Conservation (phyloP, 1,140 invertebrate species). For the Hormaphis cornu region DNA sequence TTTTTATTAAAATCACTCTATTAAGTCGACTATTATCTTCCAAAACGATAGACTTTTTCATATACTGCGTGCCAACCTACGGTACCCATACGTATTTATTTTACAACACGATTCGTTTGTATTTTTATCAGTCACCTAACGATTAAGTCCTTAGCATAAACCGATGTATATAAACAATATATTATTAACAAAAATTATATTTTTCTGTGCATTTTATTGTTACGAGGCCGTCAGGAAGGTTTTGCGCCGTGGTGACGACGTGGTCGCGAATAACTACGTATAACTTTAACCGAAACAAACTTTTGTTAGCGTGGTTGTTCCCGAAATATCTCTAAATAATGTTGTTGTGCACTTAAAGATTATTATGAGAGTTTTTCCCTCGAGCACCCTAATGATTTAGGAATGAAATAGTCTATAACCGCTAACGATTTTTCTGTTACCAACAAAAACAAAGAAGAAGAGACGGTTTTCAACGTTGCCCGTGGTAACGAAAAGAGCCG, state of each 20-base stretch:
- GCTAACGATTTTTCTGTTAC: slow-evolving; percentile 14
- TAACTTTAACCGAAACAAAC: not conserved
- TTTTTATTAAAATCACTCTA: too few relatives aligned
- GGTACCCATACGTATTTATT: too few relatives aligned
- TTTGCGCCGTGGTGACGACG: not conserved
- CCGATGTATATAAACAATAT: too few relatives aligned
- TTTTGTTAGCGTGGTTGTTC: not conserved
- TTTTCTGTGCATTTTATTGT: too few relatives aligned
- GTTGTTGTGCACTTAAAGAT: slow-evolving; percentile 16
- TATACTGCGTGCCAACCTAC: too few relatives aligned
- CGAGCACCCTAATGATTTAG: not conserved
- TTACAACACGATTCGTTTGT: too few relatives aligned
- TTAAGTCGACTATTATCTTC: too few relatives aligned
- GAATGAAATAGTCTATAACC: slow-evolving; percentile 22
- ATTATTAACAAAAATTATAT: too few relatives aligned
- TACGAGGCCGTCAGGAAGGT: too few relatives aligned
- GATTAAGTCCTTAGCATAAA: too few relatives aligned
- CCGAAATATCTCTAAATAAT: slow-evolving; percentile 7
- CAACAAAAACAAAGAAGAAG: slow-evolving; percentile 19
- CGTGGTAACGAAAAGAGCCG: not conserved
- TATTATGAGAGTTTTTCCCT: not conserved
- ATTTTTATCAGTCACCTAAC: too few relatives aligned
- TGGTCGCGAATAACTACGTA: not conserved
- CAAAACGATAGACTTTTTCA: too few relatives aligned
- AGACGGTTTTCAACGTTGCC: slow-evolving; percentile 4